Evolutionary conservation across 2,888 invertebrate species (phyloP), one percentile per base, ranked within the genome.

Genomic region (Oxytorus armatus): DNA sequence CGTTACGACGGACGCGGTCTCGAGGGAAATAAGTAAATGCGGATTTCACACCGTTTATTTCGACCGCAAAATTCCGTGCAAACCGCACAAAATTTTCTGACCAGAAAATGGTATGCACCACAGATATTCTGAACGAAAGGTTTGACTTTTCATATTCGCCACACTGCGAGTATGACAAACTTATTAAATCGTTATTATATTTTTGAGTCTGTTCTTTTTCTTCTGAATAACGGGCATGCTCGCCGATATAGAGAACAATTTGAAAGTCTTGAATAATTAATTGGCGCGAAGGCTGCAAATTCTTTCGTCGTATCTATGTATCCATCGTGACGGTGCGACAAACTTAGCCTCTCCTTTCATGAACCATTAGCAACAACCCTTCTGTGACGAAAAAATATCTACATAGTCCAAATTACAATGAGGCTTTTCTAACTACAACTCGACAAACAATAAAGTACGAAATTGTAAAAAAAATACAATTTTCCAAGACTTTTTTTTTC

Each of bases 21-120:
- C 73, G 11, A 25, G 61, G 72, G 73, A 78, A 66, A 73, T 78
- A 53, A 73, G 73, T 39, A 33, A 51, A 61, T 73, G 14, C 59
- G 25, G 61, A 68, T 73, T 73, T 78, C 39, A 8, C 72, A 44
- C 42, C 47, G 33, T 25, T 65, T 59, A 36, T 53, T 66, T 47
- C 47, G n/a, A 10, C 23, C 51, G 11, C 33, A 18, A 7, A 33
- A 66, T 68, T 25, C n/a, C 21, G 25, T 57, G 47, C 47, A 23
- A 55, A 36, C 39, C 23, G 18, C 21, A 29, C 70, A 33, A 63
- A 53, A 29, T 29, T n/a, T 29, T 36, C 25, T 7, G n/a, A 44
- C 44, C 44, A 44, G 16, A 14, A 44, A 44, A 16, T 44, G 10
- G 8, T n/a, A 11, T 10, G 1, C 5, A 39, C 10, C 10, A 11